These are phyloP conservation scores for Melanotus villosus DNA, from an alignment of 2,888 invertebrate genomes.

Conservation along the genomic window DNA sequence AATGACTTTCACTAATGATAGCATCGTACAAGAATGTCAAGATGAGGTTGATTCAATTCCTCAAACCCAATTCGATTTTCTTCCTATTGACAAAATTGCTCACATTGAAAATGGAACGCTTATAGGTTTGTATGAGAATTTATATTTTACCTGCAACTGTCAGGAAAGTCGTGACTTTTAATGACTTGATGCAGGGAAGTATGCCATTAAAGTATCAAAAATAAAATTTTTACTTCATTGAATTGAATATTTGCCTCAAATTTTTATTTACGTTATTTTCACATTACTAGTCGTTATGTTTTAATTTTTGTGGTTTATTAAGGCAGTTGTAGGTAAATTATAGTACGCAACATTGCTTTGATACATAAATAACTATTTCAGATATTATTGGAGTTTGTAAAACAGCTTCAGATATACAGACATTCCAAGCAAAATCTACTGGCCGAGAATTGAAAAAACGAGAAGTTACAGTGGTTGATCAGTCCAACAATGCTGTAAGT, in stretches of 20 bases:
- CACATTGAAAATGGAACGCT: slow-evolving; percentile 76
- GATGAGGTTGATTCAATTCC: slow-evolving; percentile 78
- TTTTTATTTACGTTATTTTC: no score
- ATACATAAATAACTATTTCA: slow-evolving; percentile 66
- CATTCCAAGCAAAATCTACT: slow-evolving; percentile 80
- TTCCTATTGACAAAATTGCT: slow-evolving; percentile 81
- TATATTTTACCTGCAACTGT: no score
- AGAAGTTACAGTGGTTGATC: slow-evolving; percentile 90
- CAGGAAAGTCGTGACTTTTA: no score
- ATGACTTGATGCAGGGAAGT: no score
- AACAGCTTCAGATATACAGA: slow-evolving; percentile 77
- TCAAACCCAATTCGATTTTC: slow-evolving; percentile 82
- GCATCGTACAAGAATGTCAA: slow-evolving; percentile 62
- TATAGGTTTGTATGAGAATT: slow-evolving; percentile 74
- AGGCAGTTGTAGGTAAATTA: no score
- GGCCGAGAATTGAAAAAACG: slow-evolving; percentile 91
- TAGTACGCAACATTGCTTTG: no score
- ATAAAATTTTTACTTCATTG: no score
- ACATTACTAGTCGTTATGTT: no score
- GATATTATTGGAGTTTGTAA: slow-evolving; percentile 94
- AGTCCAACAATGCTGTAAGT: slow-evolving; percentile 80
- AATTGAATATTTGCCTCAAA: no score
- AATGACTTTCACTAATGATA: slow-evolving; percentile 86
- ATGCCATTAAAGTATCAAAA: no score
- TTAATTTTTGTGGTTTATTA: no score